A percentile compares a stretch with the other conserved stretches of the same genome.
Evolutionary conservation across 1,140 invertebrate genomes (phyloP).

Genomic region (Paracyclopina nana): DNA sequence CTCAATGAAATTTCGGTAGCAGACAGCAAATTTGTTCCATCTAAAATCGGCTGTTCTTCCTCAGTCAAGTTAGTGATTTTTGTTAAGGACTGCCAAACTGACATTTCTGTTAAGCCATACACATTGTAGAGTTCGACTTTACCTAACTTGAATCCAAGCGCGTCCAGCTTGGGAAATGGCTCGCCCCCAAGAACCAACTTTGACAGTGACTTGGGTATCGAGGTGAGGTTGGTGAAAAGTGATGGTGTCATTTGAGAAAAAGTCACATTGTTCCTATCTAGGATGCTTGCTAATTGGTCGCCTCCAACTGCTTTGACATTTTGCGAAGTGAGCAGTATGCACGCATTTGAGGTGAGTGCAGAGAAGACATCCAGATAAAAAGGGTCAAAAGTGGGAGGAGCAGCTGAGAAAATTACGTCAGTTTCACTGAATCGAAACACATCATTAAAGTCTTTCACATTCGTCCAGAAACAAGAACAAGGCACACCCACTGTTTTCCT

Average conservation of each 20-base stretch:
- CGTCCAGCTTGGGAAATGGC: constrained; percentile 2
- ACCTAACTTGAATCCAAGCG: not conserved
- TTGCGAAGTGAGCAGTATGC: not conserved
- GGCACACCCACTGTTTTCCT: not conserved
- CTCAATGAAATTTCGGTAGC: not conserved
- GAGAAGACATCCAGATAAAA: constrained; percentile 2
- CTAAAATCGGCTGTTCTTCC: no score
- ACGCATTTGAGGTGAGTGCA: not conserved
- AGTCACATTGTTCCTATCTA: not conserved
- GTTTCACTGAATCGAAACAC: not conserved
- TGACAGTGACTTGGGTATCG: not conserved
- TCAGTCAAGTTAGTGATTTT: not conserved
- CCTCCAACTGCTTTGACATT: not conserved
- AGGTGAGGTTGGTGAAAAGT: not conserved
- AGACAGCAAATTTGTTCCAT: not conserved
- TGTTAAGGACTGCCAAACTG: constrained; percentile 7
- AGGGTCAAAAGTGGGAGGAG: constrained; percentile 7
- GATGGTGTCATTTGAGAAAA: constrained; percentile 4
- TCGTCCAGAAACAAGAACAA: not conserved
- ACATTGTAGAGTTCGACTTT: constrained; percentile 3
- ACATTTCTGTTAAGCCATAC: constrained; percentile 8
- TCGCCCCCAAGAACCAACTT: constrained; percentile 8
- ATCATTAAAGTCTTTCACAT: constrained; percentile 3
- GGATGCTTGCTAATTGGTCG: not conserved
- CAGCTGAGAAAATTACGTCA: not conserved